Base-by-base conservation (phyloP, 2,113 vertebrate species). In the Corynorhinus townsendii region DNA sequence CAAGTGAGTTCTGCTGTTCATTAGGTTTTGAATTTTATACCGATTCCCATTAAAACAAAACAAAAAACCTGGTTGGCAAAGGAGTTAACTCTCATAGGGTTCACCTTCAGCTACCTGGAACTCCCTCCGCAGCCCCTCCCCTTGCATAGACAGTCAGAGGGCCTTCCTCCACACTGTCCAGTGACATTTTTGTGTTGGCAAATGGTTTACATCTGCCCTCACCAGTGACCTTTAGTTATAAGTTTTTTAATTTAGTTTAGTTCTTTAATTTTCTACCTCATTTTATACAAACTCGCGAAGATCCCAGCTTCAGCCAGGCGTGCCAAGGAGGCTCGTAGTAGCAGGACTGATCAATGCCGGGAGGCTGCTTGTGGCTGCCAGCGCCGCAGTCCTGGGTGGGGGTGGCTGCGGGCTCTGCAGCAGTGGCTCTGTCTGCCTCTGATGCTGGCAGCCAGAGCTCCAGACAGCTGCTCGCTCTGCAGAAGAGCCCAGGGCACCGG, bases 311-410 rank as follows among this genome's bases (percentile, higher is more conserved):
- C 64, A 75, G 91, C 59, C 83, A 84, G 86, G 88, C 3, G 0
- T 1, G 5, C 66, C 0, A 7, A 73, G n/a, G 94, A 91, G 95
- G 96, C 89, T 95, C 86, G 89, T 59, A 95, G 95, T 38, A 85
- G 68, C 85, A 35, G 89, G 54, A 72, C 90, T 84, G 95, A 90
- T 90, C 71, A 38, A 30, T 0, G 71, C 95, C 17, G 69, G 87
- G 52, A 96, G 83, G 92, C 75, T 86, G 94, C 75, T 89, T 52
- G 75, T 1, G 9, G 81, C 89, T 94, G 96, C 96, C 96, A 97
- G 3, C 81, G 62, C 95, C 75, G 83, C 95, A 97, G 96, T 95
- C 35, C 81, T 86, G 66, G 93, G 73, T 92, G 94, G 84, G 95
- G 90, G 95, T 24, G 3, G 87, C 94, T 81, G 75, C 19, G 11